Conservation (phyloP, 1,140 invertebrate genomes). For the Drosophila baimaii region DNA sequence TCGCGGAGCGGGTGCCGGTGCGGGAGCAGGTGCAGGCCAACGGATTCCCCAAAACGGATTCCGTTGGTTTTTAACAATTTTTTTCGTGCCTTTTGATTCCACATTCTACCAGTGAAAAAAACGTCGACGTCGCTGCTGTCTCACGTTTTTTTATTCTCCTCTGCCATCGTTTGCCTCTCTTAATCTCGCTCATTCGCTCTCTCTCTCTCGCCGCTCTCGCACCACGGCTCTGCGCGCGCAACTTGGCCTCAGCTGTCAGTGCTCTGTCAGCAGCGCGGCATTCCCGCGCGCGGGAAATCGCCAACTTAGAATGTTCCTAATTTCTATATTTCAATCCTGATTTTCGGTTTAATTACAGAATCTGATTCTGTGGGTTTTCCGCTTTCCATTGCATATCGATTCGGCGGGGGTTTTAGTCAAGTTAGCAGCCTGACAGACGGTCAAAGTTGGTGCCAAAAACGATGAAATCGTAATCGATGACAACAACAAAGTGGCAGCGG, state of each 20-base stretch:
- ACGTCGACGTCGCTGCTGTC: conserved; percentile 46
- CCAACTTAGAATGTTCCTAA: conserved; percentile 60
- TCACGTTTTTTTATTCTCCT: conserved; percentile 51
- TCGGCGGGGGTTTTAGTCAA: conserved; percentile 51
- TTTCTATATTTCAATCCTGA: conserved; percentile 35
- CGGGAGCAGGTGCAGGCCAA: conserved; percentile 37
- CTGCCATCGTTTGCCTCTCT: conserved; percentile 30
- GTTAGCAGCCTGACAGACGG: not conserved
- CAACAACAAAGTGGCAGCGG: conserved; percentile 61
- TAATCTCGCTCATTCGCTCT: conserved; percentile 31
- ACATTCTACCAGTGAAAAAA: conserved; percentile 41
- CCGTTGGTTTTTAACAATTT: conserved; percentile 46
- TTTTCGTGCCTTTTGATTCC: conserved; percentile 45
- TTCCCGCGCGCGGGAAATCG: conserved; percentile 84
- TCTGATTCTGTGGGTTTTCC: conserved; percentile 66
- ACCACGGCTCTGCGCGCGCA: conserved; percentile 29
- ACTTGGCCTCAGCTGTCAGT: conserved; percentile 64
- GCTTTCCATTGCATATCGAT: conserved; percentile 28
- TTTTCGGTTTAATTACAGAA: conserved; percentile 58
- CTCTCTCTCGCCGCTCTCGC: conserved; percentile 28
- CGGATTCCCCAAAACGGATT: conserved; percentile 37
- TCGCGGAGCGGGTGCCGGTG: conserved; percentile 25
- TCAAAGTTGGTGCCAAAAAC: conserved; percentile 68
- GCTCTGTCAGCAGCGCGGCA: conserved; percentile 43
- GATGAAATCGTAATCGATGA: conserved; percentile 48